Conservation (phyloP, 2,888 invertebrate genomes). For the Torymus aiolomorphi region DNA sequence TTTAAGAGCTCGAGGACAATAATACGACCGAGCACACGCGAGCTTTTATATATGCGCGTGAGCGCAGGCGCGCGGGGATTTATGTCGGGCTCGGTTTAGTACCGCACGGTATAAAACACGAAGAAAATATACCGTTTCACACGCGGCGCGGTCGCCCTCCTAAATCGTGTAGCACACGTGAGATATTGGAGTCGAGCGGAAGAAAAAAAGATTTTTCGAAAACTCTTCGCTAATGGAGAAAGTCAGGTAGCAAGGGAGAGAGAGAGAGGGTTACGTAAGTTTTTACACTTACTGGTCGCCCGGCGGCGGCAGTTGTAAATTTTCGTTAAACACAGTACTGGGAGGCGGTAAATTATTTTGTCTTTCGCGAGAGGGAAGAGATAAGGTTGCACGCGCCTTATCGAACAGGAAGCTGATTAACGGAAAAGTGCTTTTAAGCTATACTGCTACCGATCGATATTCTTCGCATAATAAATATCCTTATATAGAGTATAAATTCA, state of each 20-base stretch:
- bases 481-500: no score
- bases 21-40: neutral
- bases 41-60: slow-evolving; percentile 4
- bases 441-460: no score
- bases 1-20: slow-evolving; percentile 30
- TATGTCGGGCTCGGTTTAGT: neutral
- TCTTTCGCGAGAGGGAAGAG: no score
- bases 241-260: neutral
- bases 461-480: no score
- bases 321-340: neutral
- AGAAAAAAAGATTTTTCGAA: slow-evolving; percentile 15
- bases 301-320: neutral
- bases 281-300: neutral
- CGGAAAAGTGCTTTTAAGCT: no score
- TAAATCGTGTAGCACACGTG: neutral
- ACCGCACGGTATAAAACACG: no score
- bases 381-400: no score
- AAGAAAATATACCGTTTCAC: no score
- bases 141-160: neutral
- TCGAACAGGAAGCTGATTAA: no score
- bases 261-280: slow-evolving; percentile 19
- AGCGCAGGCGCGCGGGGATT: slow-evolving; percentile 2
- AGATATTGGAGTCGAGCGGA: neutral
- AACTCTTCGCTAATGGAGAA: slow-evolving; percentile 29
- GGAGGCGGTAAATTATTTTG: no score